Evolutionary conservation across 2,113 vertebrate species (phyloP), one percentile per base, ranked within the genome.

Genomic region (Chloroceryle aenea): DNA sequence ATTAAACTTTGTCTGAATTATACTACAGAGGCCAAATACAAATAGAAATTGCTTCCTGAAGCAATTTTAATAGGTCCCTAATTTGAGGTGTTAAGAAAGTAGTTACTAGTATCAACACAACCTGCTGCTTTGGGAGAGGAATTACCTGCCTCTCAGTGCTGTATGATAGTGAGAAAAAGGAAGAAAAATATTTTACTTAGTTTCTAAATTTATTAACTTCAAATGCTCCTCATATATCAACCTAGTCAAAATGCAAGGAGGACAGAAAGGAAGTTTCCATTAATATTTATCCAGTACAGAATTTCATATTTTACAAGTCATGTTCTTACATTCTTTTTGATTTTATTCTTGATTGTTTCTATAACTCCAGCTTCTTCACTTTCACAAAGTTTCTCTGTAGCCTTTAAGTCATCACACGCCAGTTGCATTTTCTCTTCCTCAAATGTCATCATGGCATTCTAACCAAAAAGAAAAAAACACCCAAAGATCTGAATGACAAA

Each of bases 371-470:
- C 97, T 90, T 99, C 99, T 95, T 99, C 99, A 66, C 98, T 99
- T 96, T 99, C 99, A 93, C 99, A 99, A 74, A 99, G 98, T 73
- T 99, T 99, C 96, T 99, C 99, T 1, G 99, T 99, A 34, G 99
- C 99, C 96, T 98, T 99, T 95, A 99, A 98, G 94, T 99, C 99
- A 52, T 99, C 99, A 69, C 99, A 99, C 3, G 99, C 99, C 95
- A 98, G 95, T 78, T 99, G 99, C 99, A 99, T 99, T 95, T 99
- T 99, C 96, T 99, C 99, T 96, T 99, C 99, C 97, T 99, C 99
- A 97, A 99, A 99, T 3, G 99, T 99, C 99, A 99, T 99, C 99
- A 99, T 99, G 91, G 99, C 99, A 82, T 99, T 99, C 99, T 99
- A 97, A 29, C 78, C 90, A 96, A 93, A 96, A 29, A 34, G 36